Evolutionary conservation across 2,888 invertebrate species (phyloP).

Genomic region (Dasypolia templi): DNA sequence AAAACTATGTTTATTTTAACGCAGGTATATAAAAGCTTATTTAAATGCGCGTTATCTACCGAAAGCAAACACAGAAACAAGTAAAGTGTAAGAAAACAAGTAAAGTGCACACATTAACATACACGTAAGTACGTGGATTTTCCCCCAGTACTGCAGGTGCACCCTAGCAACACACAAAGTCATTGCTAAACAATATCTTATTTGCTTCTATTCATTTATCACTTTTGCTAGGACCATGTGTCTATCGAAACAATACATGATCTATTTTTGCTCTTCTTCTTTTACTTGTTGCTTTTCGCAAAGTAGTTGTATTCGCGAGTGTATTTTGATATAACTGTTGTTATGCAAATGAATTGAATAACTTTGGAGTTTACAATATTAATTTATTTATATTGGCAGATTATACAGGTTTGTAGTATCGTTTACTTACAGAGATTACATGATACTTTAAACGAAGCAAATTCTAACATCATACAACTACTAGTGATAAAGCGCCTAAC

Average conservation of each 20-base stretch:
- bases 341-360: constrained; percentile 11
- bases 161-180: constrained; percentile 5
- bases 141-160: constrained; percentile 2
- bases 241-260: constrained; percentile 3
- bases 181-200: constrained; percentile 27
- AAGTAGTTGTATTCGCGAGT: background rate
- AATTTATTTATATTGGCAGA: constrained; percentile 1
- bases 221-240: background rate
- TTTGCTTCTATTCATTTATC: constrained; percentile 19
- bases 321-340: constrained; percentile 9
- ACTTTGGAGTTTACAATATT: background rate
- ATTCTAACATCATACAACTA: background rate
- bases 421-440: background rate
- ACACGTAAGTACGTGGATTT: constrained; percentile 36
- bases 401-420: background rate
- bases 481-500: background rate
- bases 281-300: constrained; percentile 4
- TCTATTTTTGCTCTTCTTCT: constrained; percentile 1
- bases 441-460: background rate
- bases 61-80: constrained; percentile 10
- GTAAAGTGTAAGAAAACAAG: constrained; percentile 18
- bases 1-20: constrained; percentile 21
- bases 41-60: background rate
- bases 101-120: constrained; percentile 1
- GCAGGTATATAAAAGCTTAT: background rate